phyloP scores from a whole-genome alignment of 2,113 vertebrate genomes.

The Spilogale gracilis region DNA sequence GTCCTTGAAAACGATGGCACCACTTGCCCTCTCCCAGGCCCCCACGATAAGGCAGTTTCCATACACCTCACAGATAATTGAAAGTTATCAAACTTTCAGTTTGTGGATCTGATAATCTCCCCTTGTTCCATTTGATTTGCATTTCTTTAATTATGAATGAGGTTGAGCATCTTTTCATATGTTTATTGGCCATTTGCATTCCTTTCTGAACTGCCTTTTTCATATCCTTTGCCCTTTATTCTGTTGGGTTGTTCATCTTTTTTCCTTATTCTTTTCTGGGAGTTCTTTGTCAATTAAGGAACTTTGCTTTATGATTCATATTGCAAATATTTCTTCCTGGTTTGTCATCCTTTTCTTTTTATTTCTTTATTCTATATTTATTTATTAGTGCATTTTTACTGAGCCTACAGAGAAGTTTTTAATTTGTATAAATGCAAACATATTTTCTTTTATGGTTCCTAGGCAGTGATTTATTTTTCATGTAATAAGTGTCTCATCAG shows the following conservation, averaged over 20 bases:
- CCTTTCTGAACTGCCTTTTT: slow-evolving; percentile 65
- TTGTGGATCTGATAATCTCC: not conserved
- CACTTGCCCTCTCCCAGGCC: not conserved
- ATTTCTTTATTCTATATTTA: slow-evolving; percentile 41
- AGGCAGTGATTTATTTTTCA: slow-evolving; percentile 27
- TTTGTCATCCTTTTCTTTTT: slow-evolving; percentile 57
- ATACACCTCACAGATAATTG: not conserved
- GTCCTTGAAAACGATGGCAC: not conserved
- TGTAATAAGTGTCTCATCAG: slow-evolving; percentile 3
- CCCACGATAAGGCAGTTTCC: not conserved
- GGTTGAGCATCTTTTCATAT: slow-evolving; percentile 62
- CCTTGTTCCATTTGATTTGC: slow-evolving; percentile 47
- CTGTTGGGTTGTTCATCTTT: not conserved
- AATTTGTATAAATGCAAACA: slow-evolving; percentile 44
- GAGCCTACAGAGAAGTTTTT: slow-evolving; percentile 1
- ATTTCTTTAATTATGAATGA: slow-evolving; percentile 62
- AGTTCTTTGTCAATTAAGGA: slow-evolving; percentile 61
- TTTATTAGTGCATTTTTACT: slow-evolving; percentile 48
- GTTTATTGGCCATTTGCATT: slow-evolving; percentile 69
- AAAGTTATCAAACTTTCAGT: not conserved
- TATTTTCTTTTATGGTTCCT: slow-evolving; percentile 14
- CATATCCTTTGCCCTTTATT: slow-evolving; percentile 66
- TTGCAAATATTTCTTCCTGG: slow-evolving; percentile 33
- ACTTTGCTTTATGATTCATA: slow-evolving; percentile 67
- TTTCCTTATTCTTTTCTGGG: slow-evolving; percentile 14